phyloP scores from a whole-genome alignment of 2,113 vertebrate genomes.

The Ictidomys tridecemlineatus region DNA sequence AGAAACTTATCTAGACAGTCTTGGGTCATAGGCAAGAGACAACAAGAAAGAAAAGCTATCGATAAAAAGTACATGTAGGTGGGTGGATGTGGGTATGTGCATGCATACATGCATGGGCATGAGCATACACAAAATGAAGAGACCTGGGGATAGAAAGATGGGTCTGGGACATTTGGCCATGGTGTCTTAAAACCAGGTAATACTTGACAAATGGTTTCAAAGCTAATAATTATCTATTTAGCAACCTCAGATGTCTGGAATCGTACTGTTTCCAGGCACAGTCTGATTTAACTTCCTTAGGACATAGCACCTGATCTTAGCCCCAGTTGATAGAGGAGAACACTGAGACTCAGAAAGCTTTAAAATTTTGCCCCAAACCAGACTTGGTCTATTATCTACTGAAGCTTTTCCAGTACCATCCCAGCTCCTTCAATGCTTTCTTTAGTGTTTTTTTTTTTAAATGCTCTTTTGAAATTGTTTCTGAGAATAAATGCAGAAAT shows the following conservation, averaged over 20 bases:
- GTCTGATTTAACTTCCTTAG: not conserved
- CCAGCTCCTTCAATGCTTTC: not conserved
- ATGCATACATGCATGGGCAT: not conserved
- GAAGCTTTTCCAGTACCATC: not conserved
- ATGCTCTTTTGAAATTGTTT: not conserved
- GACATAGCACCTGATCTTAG: not conserved
- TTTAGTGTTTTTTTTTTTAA: not conserved
- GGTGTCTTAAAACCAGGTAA: not conserved
- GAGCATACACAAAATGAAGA: not conserved
- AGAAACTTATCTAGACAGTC: slow-evolving; percentile 24
- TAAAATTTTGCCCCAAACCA: not conserved
- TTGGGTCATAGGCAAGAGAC: not conserved
- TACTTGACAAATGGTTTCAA: not conserved
- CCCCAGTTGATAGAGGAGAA: not conserved
- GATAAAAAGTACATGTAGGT: not conserved
- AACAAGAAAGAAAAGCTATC: not conserved
- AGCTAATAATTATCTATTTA: not conserved
- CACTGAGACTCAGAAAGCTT: not conserved
- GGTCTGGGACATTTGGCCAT: not conserved
- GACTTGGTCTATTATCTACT: not conserved
- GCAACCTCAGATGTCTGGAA: too few species aligned
- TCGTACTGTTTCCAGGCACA: not conserved
- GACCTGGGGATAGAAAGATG: not conserved
- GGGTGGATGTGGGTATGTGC: not conserved
- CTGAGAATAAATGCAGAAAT: not conserved